phyloP scores from a whole-genome alignment of 2,888 invertebrate species.

The Aplocera efformata region DNA sequence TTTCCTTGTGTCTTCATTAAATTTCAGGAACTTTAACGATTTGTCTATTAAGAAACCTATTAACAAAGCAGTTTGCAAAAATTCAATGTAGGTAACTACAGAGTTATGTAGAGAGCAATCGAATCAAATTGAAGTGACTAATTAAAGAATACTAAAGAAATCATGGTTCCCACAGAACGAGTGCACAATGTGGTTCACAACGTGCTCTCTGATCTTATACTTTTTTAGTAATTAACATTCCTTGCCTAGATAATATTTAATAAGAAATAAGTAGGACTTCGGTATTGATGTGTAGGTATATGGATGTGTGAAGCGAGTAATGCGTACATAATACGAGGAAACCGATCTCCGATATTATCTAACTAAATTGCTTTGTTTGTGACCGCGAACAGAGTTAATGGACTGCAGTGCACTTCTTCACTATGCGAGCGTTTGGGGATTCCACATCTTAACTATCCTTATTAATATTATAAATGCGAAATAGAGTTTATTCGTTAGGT shows the following conservation, averaged over 20 bases:
- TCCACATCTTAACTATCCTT: too few relatives aligned
- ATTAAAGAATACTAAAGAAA: constrained; percentile 7
- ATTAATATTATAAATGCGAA: too few relatives aligned
- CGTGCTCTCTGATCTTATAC: constrained; percentile 3
- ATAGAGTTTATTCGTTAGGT: too few relatives aligned
- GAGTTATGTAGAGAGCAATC: constrained; percentile 7
- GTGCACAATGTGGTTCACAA: constrained; percentile 13
- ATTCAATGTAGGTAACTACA: constrained; percentile 2
- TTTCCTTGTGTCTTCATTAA: constrained; percentile 65
- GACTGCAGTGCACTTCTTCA: background rate
- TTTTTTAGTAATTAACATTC: constrained; percentile 32
- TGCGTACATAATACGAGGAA: constrained; percentile 62
- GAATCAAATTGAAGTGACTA: background rate
- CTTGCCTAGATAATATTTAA: constrained; percentile 43
- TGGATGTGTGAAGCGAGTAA: constrained; percentile 28
- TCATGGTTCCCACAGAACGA: constrained; percentile 17
- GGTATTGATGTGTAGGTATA: constrained; percentile 34
- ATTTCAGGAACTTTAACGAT: constrained; percentile 53
- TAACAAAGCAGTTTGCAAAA: constrained; percentile 28
- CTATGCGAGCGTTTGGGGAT: too few relatives aligned
- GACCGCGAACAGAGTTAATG: constrained; percentile 9
- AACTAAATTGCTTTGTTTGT: constrained; percentile 36
- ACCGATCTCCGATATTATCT: constrained; percentile 57
- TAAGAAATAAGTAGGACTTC: constrained; percentile 40
- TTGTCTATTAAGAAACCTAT: constrained; percentile 35